Evolutionary conservation across 2,888 invertebrate species (phyloP).

Genomic region (Torymus auratus): DNA sequence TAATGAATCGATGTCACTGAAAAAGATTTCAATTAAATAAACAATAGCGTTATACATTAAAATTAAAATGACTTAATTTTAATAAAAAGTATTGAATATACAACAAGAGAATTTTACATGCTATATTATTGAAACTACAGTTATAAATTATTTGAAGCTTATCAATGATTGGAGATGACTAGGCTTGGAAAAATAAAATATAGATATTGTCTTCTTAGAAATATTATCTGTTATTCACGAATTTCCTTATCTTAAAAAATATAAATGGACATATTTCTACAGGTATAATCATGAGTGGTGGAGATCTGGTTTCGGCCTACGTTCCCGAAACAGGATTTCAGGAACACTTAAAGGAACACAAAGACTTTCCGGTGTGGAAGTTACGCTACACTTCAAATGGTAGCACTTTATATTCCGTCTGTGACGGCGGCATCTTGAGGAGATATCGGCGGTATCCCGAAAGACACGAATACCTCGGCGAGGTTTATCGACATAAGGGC

Average conservation of each 20-base stretch:
- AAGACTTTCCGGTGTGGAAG: conserved; percentile 76
- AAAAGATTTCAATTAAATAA: too few relatives aligned
- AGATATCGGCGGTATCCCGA: conserved; percentile 77
- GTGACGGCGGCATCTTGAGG: conserved; percentile 75
- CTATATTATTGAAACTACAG: too few relatives aligned
- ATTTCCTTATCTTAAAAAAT: background rate
- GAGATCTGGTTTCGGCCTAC: conserved; percentile 76
- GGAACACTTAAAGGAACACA: conserved; percentile 74
- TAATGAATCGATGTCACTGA: too few relatives aligned
- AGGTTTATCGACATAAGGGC: conserved; percentile 76
- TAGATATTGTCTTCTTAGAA: too few relatives aligned
- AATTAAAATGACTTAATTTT: too few relatives aligned
- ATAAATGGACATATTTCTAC: conserved; percentile 31
- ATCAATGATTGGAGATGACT: too few relatives aligned
- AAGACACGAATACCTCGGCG: conserved; percentile 76
- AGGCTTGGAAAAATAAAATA: too few relatives aligned
- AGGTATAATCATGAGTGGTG: conserved; percentile 77
- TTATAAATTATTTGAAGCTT: too few relatives aligned
- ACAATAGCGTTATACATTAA: too few relatives aligned
- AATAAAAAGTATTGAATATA: too few relatives aligned
- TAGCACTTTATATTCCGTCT: conserved; percentile 75
- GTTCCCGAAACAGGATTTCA: conserved; percentile 76
- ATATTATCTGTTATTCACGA: too few relatives aligned
- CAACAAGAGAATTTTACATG: too few relatives aligned
- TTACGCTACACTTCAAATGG: conserved; percentile 77